Evolutionary conservation across 2,797 vertebrate species (phyloP), one percentile per base, ranked within the genome.

Genomic region (Acomys russatus): DNA sequence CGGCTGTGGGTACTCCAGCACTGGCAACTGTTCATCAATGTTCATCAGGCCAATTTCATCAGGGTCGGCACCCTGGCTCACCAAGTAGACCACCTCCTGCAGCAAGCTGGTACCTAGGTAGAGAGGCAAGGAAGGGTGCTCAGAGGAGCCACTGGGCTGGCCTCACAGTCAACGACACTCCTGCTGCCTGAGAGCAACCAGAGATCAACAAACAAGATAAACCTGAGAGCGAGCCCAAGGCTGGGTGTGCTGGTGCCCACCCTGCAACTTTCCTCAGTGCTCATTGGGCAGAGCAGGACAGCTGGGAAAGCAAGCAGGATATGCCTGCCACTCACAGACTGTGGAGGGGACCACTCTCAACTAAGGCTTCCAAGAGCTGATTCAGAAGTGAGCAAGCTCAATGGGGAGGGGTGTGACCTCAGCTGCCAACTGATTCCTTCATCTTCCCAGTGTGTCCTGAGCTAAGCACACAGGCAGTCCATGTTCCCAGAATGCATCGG

Each of bases 31-130:
- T 96, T 99, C 99, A 63, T 99, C 99, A 28, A 99, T 99, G 98
- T 99, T 99, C 99, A 99, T 99, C 64, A 99, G 98, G 96, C 99
- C 99, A 6, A 99, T 99, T 98, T 99, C 99, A 91, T 99, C 99
- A 0, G 99, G 99, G 98, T 99, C 99, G 0, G 99, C 99, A 68
- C 99, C 99, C 98, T 99, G 99, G 98, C 99, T 99, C 98, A 99
- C 99, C 5, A 99, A 98, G 98, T 99, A 99, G 4, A 99, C 99
- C 68, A 99, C 98, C 98, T 99, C 99, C 98, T 99, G 99, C 56
- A 99, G 98, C 90, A 99, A 98, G 98, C 99, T 99, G 18, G 99
- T 99, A 89, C 99, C 99, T 99, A 95, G 78, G 92, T 54, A 78
- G 30, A 87, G 89, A 78, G 49, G 30, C 8, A 0, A 9, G 2